Evolutionary conservation across 2,888 invertebrate genomes (phyloP).

Genomic region (Lampropteryx suffumata): DNA sequence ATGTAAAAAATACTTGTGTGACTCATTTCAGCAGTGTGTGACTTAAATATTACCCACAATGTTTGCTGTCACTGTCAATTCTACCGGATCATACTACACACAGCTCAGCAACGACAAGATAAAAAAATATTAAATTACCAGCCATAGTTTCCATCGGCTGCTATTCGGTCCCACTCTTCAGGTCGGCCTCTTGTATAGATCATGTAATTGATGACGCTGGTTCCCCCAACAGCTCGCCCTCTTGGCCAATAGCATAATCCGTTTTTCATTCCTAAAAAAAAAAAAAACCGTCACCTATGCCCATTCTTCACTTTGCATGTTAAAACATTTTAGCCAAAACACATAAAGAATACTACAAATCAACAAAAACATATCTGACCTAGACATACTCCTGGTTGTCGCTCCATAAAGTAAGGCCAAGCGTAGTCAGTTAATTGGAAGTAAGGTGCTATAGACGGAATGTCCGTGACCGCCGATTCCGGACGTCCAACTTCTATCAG

Average conservation of each 20-base stretch:
- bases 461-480: constrained; percentile 71
- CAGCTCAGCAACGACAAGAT: background rate
- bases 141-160: constrained; percentile 84
- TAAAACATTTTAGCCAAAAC: too few species aligned
- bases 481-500: constrained; percentile 83
- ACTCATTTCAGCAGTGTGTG: too few species aligned
- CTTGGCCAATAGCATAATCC: constrained; percentile 86
- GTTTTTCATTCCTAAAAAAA: constrained; percentile 59
- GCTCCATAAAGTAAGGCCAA: constrained; percentile 85
- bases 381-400: constrained; percentile 78
- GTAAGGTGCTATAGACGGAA: constrained; percentile 79
- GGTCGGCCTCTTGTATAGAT: constrained; percentile 90
- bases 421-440: constrained; percentile 83
- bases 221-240: constrained; percentile 90
- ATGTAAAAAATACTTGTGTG: too few species aligned
- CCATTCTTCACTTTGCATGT: too few species aligned
- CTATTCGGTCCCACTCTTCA: constrained; percentile 87
- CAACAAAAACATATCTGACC: constrained; percentile 41
- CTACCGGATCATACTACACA: too few species aligned
- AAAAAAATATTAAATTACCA: constrained; percentile 66
- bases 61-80: too few species aligned
- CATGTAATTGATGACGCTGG: constrained; percentile 92
- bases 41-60: too few species aligned
- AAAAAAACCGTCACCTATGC: background rate
- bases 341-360: too few species aligned